These are phyloP conservation scores for Uloborus diversus DNA, from an alignment of 1,140 invertebrate genomes.

Conservation along the genomic window DNA sequence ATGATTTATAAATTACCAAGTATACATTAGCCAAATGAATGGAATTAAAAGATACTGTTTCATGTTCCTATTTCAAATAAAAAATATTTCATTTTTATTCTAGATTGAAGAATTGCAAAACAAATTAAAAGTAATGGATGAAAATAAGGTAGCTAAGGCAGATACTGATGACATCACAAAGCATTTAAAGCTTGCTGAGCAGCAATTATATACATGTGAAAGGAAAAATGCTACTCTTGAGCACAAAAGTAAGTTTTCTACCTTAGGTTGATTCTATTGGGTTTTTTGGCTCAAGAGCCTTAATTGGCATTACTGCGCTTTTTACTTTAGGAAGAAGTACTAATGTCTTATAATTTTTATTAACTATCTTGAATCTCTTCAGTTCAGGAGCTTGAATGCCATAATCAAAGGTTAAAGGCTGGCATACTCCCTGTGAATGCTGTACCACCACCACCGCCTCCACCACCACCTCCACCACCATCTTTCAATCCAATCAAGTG, in stretches of 20 bases:
- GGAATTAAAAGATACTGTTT: too few relatives aligned
- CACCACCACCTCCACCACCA: conserved; percentile 27
- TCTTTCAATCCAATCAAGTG: conserved; percentile 43
- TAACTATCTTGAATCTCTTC: not conserved
- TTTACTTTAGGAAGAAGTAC: too few relatives aligned
- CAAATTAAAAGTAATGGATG: too few relatives aligned
- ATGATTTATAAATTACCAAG: too few relatives aligned
- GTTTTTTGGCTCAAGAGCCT: too few relatives aligned
- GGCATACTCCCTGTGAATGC: not conserved
- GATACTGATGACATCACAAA: not conserved
- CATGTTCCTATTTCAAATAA: too few relatives aligned
- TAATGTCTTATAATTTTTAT: not conserved
- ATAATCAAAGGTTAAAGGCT: not conserved
- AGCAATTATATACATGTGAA: not conserved
- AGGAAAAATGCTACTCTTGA: not conserved
- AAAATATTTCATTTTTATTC: too few relatives aligned
- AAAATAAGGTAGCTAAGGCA: too few relatives aligned
- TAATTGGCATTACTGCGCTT: too few relatives aligned
- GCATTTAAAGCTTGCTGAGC: not conserved
- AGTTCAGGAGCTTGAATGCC: conserved; percentile 25
- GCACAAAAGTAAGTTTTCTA: not conserved
- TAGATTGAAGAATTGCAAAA: too few relatives aligned
- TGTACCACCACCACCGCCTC: conserved; percentile 29
- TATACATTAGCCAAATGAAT: too few relatives aligned
- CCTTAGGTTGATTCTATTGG: too few relatives aligned